Conservation (phyloP, 2,888 invertebrate genomes). For the Candidula unifasciata region DNA sequence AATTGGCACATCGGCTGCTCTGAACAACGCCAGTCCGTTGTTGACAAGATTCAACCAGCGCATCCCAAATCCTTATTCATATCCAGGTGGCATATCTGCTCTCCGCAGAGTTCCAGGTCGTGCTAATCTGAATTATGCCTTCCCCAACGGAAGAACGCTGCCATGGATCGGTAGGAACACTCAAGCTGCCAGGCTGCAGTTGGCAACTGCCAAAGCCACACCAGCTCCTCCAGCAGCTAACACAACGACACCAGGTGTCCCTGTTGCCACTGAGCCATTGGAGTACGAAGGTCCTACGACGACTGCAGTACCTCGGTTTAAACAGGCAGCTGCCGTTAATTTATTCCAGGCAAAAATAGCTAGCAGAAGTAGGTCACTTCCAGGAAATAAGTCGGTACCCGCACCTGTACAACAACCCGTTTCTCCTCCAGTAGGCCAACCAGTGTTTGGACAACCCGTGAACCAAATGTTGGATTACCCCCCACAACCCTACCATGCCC, state of each 20-base stretch:
- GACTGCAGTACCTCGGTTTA: background rate
- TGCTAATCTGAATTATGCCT: background rate
- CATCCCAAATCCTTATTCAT: background rate
- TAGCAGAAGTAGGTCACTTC: too few relatives aligned
- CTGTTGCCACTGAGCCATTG: background rate
- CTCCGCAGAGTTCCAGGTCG: background rate
- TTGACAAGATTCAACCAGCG: background rate
- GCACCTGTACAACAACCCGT: too few relatives aligned
- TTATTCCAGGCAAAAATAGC: too few relatives aligned
- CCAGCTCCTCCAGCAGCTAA: background rate
- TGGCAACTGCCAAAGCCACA: background rate
- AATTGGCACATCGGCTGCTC: background rate
- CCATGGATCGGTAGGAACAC: background rate
- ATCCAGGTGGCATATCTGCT: background rate
- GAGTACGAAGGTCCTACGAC: background rate
- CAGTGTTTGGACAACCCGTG: too few relatives aligned
- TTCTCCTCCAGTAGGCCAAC: too few relatives aligned
- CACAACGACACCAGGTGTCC: background rate
- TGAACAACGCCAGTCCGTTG: background rate
- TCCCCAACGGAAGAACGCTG: background rate
- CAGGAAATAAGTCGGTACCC: too few relatives aligned
- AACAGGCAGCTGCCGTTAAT: too few relatives aligned
- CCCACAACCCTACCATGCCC: background rate
- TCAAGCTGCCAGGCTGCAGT: background rate
- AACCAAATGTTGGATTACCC: background rate